Evolutionary conservation across 1,140 invertebrate genomes (phyloP), one percentile per base, ranked within the genome.

Genomic region (Tetramorium simillimum): DNA sequence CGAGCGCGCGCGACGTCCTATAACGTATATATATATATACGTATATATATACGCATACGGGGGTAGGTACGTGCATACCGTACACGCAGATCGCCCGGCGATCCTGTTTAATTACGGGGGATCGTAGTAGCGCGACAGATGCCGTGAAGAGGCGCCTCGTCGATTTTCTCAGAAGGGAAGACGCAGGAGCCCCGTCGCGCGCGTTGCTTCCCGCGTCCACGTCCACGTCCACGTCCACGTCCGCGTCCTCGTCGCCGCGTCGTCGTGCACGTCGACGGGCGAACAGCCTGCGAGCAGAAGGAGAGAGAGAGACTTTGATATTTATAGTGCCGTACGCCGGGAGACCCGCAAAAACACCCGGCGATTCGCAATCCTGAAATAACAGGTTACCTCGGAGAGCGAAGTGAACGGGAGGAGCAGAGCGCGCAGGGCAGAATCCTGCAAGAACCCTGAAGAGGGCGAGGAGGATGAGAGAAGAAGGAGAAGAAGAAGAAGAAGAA

Each of bases 311-410:
- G 80, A 56, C 90, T 91, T 92, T 85, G 91, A 93, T 94, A 90
- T 94, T 93, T 92, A 93, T 93, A 94, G 92, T 92, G 88, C 91
- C 89, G 85, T 76, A 92, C 89, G 86, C 75, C 81, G 88, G 73
- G 88, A 82, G 78, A 75, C 78, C 84, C 67, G 91, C 91, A 94
- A 93, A 94, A 94, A 93, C 92, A 86, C 78, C 85, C 85, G 82
- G 86, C 90, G 91, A 92, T 94, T 92, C 92, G 93, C 92, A 92
- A 94, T 93, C 92, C 93, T 94, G 91, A 94, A 94, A 94, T 94
- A 95, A 95, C 94, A 94, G 94, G 94, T 94, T 95, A 89, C 84
- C 90, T 87, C 89, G 77, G 89, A 62, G 89, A 60, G 89, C 70
- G 40, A 62, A 63, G 49, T 33, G 56, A 76, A 67, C 72, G 70